Evolutionary conservation across 2,113 vertebrate genomes (phyloP), one percentile per base, ranked within the genome.

Genomic region (Labeo rohita): DNA sequence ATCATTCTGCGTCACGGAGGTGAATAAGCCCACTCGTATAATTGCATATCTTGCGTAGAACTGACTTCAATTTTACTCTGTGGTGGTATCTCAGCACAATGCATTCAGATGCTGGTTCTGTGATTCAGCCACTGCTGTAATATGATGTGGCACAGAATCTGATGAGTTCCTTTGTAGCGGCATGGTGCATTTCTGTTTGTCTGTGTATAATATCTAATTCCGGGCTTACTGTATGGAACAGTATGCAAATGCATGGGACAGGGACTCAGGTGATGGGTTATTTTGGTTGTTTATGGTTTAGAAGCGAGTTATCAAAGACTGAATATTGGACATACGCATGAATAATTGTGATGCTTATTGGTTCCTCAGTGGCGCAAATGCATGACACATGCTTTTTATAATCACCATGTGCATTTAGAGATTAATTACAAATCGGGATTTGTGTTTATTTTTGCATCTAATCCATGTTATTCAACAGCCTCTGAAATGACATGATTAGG

Each of bases 61-160:
- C 86, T 77, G 78, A 89, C 88, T 89, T 85, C 83, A 85, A 85
- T 89, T 87, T 89, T 84, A 84, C 28, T 81, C 68, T 56, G 75
- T 50, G 61, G 56, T 78, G 79, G 61, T 77, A 28, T 61, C 84
- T 84, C 75, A 61, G 74, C 50, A 87, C 80, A 72, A 76, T 76
- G 61, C 49, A 43, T 81, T 80, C 47, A 72, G 68, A 16, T 59
- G 74, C 87, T 73, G 21, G 39, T 75, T 45, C 54, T 16, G 59
- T 68, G 76, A 84, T 86, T 70, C 85, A 47, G 12, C n/a, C 52
- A 1, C 68, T 15, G 80, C 77, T 34, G 85, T 89, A 87, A 89
- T 89, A 39, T 80, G 83, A 87, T 85, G 79, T 85, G 85, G 74
- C 85, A 70, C 43, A 49, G 45, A 68, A 34, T 59, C 68, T 81